Conservation (phyloP, 2,888 invertebrate species). For the Phoenoteleia sp. region DNA sequence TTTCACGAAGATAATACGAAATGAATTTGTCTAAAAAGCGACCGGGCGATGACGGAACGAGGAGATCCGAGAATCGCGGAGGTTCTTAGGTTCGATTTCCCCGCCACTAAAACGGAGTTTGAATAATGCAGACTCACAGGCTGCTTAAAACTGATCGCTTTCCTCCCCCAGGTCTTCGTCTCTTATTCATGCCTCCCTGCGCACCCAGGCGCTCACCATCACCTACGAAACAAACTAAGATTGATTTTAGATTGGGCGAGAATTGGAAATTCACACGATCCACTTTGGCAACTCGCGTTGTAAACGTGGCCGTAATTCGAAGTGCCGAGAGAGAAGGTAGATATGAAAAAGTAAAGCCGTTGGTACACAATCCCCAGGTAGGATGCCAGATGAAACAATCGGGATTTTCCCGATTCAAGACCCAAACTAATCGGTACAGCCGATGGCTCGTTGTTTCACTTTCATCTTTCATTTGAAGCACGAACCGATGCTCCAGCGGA, state of each 20-base stretch:
- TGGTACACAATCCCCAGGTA: conserved; percentile 33
- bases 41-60: conserved; percentile 41
- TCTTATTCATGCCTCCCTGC: conserved; percentile 74
- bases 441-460: conserved; percentile 15
- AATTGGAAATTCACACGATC: conserved; percentile 82
- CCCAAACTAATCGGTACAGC: conserved; percentile 46
- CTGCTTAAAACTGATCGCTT: conserved; percentile 86
- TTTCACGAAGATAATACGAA: conserved; percentile 71
- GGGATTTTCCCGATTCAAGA: conserved; percentile 2
- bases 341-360: conserved; percentile 57
- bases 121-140: conserved; percentile 85
- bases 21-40: conserved; percentile 71
- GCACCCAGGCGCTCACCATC: conserved; percentile 74
- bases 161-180: conserved; percentile 70
- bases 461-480: conserved; percentile 18
- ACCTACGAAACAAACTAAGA: conserved; percentile 84
- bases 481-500: not conserved
- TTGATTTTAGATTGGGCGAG: conserved; percentile 86
- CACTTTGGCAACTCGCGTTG: conserved; percentile 61
- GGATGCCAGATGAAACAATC: conserved; percentile 56
- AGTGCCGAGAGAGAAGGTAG: conserved; percentile 12
- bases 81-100: conserved; percentile 65
- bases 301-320: conserved; percentile 65
- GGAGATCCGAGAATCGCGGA: conserved; percentile 66
- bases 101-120: conserved; percentile 79